Conservation (phyloP, 2,888 invertebrate genomes). For the Pristionchus maxplancki region DNA sequence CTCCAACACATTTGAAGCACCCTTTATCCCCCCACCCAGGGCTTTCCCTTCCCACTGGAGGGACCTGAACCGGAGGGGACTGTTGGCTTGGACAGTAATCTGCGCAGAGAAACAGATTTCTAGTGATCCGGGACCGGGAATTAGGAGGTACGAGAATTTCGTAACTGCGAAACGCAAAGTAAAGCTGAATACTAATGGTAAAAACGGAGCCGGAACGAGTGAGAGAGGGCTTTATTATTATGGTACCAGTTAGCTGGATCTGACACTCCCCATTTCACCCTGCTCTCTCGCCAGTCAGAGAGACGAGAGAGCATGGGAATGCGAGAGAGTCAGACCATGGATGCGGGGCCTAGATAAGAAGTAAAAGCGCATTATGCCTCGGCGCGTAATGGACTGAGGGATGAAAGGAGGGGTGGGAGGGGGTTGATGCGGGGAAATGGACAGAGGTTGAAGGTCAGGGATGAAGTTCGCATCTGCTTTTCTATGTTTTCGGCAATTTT, state of each 20-base stretch:
- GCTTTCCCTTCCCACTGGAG: neutral
- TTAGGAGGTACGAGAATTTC: no score
- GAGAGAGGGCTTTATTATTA: neutral
- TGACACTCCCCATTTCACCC: no score
- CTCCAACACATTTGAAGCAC: conserved; percentile 41
- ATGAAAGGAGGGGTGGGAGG: neutral
- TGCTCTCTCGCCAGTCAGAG: no score
- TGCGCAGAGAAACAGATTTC: no score
- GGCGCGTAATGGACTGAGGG: neutral
- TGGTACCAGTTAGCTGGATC: neutral
- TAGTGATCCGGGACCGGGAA: no score
- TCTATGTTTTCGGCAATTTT: no score
- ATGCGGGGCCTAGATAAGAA: conserved; percentile 24
- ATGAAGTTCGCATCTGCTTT: no score
- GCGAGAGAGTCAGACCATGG: no score
- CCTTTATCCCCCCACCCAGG: neutral
- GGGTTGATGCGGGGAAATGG: conserved; percentile 11
- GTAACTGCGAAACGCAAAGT: no score
- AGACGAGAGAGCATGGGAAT: no score
- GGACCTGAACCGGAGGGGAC: neutral
- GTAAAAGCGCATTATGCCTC: conserved; percentile 17
- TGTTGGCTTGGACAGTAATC: no score
- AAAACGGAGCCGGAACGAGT: neutral
- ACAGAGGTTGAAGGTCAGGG: neutral
- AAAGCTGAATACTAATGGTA: no score